These are phyloP conservation scores for Malachius bipustulatus DNA, from an alignment of 2,888 invertebrate species.

Conservation along the genomic window DNA sequence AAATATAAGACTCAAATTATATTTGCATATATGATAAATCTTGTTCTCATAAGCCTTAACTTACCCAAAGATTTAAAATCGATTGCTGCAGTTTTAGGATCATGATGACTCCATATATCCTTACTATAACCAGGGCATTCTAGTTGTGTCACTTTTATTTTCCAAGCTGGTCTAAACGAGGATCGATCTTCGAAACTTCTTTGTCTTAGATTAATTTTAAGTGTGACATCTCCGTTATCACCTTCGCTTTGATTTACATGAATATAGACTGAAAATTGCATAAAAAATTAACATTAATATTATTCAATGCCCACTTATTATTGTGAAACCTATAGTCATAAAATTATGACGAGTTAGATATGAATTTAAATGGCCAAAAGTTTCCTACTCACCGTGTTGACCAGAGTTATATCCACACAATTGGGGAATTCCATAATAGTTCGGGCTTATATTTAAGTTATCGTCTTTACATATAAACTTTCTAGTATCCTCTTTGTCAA, in stretches of 20 bases:
- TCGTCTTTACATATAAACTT: slow-evolving; percentile 7
- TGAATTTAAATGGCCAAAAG: slow-evolving; percentile 5
- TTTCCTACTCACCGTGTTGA: slow-evolving; percentile 43
- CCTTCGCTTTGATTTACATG: slow-evolving; percentile 8
- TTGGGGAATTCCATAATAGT: slow-evolving; percentile 30
- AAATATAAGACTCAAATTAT: too few species aligned
- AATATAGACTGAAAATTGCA: slow-evolving; percentile 11
- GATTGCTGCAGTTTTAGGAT: too few species aligned
- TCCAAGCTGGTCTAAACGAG: slow-evolving; percentile 23
- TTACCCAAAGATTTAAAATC: too few species aligned
- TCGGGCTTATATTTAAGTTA: slow-evolving; percentile 8
- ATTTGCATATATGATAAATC: too few species aligned
- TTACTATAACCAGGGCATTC: slow-evolving; percentile 32
- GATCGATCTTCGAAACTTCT: background rate
- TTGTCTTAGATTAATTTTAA: slow-evolving; percentile 8
- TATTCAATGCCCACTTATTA: too few species aligned
- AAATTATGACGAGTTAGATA: too few species aligned
- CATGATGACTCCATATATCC: too few species aligned
- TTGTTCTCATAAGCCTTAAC: too few species aligned
- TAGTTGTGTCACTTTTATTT: slow-evolving; percentile 31
- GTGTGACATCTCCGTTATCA: slow-evolving; percentile 8
- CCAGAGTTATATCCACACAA: slow-evolving; percentile 50
- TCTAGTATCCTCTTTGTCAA: slow-evolving; percentile 4
- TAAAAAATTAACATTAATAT: too few species aligned
- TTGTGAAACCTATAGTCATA: background rate